Evolutionary conservation across 2,797 vertebrate genomes (phyloP), one percentile per base, ranked within the genome.

Genomic region (Cichlasoma orientale): DNA sequence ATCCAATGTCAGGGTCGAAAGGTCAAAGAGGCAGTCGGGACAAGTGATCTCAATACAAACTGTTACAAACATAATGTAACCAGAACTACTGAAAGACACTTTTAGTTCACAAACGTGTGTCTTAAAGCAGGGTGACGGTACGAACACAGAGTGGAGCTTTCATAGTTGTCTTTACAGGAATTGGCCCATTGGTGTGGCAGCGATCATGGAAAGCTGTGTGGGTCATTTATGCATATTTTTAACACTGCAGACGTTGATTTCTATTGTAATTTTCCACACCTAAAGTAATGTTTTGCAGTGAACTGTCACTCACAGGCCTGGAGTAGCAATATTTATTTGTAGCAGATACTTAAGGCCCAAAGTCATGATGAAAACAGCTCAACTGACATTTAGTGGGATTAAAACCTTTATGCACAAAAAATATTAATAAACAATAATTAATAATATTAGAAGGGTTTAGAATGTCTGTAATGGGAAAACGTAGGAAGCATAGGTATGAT

Each of bases 111-210:
- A n/a, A n/a, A 50, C 3, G 8, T 19, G 1, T 25, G 36, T 47
- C 18, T 1, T 27, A 68, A 29, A 1, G 41, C 2, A 4, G 0
- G 47, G 25, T 4, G 41, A 7, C 6, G 5, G 16, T 4, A 68
- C 13, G 3, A 68, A 50, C 41, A 7, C 41, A 18, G 3, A 29
- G 63, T 13, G 25, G 19, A 27, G 21, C 19, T 27, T 27, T 27
- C 16, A 66, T 36, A 19, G 38, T 7, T 18, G 14, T 18, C 16
- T 47, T 47, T 52, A 52, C 18, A 19, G 18, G 18, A 52, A 52
- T 3, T n/a, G 18, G 47, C 18, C 18, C 7, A 8, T n/a, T n/a
- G 47, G 25, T 0, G 41, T 47, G 23, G 47, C 5, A 19, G 23
- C 5, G 41, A 6, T 29, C 4, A 47, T n/a, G 6, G 23, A 23